phyloP scores from a whole-genome alignment of 1,140 invertebrate species.

The Bombus sylvicola region DNA sequence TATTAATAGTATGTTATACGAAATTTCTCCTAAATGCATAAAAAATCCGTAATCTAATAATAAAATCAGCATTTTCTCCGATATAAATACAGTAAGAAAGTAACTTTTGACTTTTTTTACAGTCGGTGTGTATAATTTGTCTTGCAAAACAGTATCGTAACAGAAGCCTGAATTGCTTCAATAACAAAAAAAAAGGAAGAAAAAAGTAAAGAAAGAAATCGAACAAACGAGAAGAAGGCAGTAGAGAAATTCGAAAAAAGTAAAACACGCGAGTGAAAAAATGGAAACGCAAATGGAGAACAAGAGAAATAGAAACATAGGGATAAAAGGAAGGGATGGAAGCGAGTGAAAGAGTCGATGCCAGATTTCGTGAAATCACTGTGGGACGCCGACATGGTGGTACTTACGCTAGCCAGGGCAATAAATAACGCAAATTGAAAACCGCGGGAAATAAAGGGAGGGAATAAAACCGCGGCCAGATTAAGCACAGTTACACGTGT shows the following conservation, averaged over 20 bases:
- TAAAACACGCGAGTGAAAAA: neutral
- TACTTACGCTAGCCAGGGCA: neutral
- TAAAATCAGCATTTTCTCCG: no score
- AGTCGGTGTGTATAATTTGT: neutral
- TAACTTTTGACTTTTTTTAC: no score
- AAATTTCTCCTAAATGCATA: no score
- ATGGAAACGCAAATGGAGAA: neutral
- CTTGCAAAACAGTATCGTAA: neutral
- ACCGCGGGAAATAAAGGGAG: constrained; percentile 13
- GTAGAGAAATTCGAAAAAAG: neutral
- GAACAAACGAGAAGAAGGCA: neutral
- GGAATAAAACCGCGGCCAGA: constrained; percentile 7
- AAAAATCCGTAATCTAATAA: no score
- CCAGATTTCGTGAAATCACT: neutral
- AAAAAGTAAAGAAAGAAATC: neutral
- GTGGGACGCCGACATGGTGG: neutral
- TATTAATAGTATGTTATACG: no score
- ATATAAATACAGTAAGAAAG: no score
- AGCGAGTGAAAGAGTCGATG: neutral
- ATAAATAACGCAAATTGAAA: constrained; percentile 32
- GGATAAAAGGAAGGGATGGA: neutral
- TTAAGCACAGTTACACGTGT: constrained; percentile 10
- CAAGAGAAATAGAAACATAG: neutral
- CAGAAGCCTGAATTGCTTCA: neutral
- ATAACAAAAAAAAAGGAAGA: no score